Evolutionary conservation across 64 coral and sea anemone species (phyloP), one percentile per base, ranked within the genome.

Genomic region (Dendronephthya gigantea): DNA sequence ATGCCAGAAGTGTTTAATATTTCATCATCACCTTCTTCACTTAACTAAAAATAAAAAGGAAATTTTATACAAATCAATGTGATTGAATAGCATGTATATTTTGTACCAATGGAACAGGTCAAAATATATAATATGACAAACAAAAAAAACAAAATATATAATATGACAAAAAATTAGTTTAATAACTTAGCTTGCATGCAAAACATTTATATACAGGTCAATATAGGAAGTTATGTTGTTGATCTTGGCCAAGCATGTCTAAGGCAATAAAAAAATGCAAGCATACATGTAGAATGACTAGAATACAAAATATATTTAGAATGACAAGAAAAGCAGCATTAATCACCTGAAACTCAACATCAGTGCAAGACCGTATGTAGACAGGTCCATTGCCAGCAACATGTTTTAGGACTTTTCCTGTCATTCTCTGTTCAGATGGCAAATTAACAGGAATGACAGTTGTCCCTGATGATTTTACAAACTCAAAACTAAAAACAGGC

Each of bases 401-500:
- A 79, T 79, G 72, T 8, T 39, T 79, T 9, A 79, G 15, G 17
- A 79, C 36, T 35, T 79, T 34, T 34, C 72, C 72, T 1, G n/a
- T 12, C 72, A 79, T 36, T 36, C 7, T 36, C 28, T 79, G 72
- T 30, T 29, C 27, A 14, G 7, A 9, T 34, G 72, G 9, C 72
- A 79, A 39, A 19, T 79, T 79, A 79, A 79, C 9, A 36, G 72
- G 72, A 9, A 79, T 33, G 36, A 79, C 29, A 33, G 36, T 17
- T 2, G 72, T 36, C 32, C 72, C 72, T 14, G 72, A 79, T 9
- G 32, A 1, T 34, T 79, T 79, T 5, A 79, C 72, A 79, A 79
- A 79, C 11, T 79, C 72, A 79, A 79, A 79, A 34, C 72, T 79
- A 23, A 62, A 62, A 62, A 17, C 55, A 62, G n/a, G n/a, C n/a